Base-by-base conservation (phyloP, 2,888 invertebrate genomes). In the Lepidochrysops patricia region DNA sequence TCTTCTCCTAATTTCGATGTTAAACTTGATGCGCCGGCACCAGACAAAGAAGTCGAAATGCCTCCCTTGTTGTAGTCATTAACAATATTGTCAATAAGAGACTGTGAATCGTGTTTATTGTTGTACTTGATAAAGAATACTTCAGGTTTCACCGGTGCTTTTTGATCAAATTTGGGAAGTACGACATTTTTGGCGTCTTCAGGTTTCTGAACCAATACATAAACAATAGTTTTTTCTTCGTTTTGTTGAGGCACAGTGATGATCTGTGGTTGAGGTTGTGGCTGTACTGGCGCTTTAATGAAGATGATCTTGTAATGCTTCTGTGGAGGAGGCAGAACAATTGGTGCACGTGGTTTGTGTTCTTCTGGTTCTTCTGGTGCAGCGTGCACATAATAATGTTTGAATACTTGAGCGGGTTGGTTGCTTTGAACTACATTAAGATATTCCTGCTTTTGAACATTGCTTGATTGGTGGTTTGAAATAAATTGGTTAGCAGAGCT, bases 301-400 rank as follows among this genome's bases (percentile, higher is more conserved):
- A 95, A 94, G 77, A 95, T 94, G 69, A 95, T 94, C 76, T 94
- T 94, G 90, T 94, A 94, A 76, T 94, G 94, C 70, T 94, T 94
- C 75, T 94, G 94, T 19, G 94, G 89, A 32, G 93, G 91, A 4
- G 93, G 91, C 1, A 91, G 79, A 1, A 90, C 86, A 0, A 88
- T 77, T 61, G 93, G 91, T 12, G 92, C 90, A 66, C 92, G 90
- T 60, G 88, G 82, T 61, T 91, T 92, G 54, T 91, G 82, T 65
- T 80, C 76, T 70, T 91, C 91, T 4, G 82, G 84, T 48, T 89
- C 88, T 72, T 87, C 87, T 1, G 88, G 88, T 1, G 90, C 89
- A 1, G 82, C 74, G 64, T 87, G 86, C 0, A 90, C 81, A 68
- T 90, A 90, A 67, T 82, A 84, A 63, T 89, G 88, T 63, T 91